Evolutionary conservation across 2,797 vertebrate genomes (phyloP).

Genomic region (Orestias chungarensis): DNA sequence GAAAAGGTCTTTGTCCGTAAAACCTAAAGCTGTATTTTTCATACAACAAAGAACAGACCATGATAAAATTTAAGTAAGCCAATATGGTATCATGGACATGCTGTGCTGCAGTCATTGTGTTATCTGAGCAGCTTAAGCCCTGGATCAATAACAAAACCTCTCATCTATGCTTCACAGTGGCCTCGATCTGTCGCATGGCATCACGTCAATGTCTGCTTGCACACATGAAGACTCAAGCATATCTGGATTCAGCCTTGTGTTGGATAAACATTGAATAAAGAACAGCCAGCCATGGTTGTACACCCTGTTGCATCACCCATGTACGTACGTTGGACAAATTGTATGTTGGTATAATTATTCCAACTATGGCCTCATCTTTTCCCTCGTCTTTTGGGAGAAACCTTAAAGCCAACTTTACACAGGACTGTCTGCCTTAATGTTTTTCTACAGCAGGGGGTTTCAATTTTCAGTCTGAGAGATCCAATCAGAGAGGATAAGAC

Average conservation of each 20-base stretch:
- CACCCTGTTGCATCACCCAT: not conserved
- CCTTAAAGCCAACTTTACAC: not conserved
- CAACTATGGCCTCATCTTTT: not conserved
- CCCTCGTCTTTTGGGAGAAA: not conserved
- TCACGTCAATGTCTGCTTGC: conserved; percentile 36
- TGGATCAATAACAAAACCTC: conserved; percentile 58
- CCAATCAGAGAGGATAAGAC: too few relatives aligned
- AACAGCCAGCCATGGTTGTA: not conserved
- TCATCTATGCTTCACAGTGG: conserved; percentile 53
- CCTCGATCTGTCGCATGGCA: conserved; percentile 60
- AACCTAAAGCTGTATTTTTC: not conserved
- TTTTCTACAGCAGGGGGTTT: too few relatives aligned
- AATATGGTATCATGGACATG: conserved; percentile 3
- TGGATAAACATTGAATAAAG: conserved; percentile 2
- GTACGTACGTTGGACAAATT: not conserved
- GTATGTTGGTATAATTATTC: not conserved
- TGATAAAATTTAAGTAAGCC: not conserved
- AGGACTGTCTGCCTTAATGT: not conserved
- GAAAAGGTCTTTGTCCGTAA: not conserved
- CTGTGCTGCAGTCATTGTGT: conserved; percentile 10
- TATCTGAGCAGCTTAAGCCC: conserved; percentile 50
- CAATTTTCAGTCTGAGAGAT: too few relatives aligned
- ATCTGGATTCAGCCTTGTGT: not conserved
- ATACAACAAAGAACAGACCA: not conserved
- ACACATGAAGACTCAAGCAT: conserved; percentile 3